Evolutionary conservation across 2,797 vertebrate genomes (phyloP).

Genomic region (Loris lydekkerianus): DNA sequence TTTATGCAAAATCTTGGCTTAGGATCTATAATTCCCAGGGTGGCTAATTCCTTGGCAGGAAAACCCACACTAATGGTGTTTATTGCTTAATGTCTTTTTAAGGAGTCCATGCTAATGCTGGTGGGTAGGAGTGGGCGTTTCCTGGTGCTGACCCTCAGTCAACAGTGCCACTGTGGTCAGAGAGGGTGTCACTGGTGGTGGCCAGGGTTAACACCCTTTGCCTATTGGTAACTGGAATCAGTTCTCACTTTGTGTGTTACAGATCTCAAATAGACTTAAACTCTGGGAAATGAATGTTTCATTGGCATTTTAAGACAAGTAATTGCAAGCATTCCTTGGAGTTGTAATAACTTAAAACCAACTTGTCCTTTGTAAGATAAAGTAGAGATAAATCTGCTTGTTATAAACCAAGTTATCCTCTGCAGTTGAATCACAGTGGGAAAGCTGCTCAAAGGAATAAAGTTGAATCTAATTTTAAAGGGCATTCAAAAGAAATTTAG

Average conservation of each 20-base stretch:
- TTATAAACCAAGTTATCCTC: slow-evolving; percentile 53
- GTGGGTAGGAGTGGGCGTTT: not conserved
- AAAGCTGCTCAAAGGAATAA: slow-evolving; percentile 66
- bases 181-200: not conserved
- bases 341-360: slow-evolving; percentile 68
- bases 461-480: slow-evolving; percentile 76
- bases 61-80: not conserved
- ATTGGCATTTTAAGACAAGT: slow-evolving; percentile 70
- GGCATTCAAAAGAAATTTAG: slow-evolving; percentile 64
- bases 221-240: slow-evolving; percentile 18
- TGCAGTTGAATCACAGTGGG: slow-evolving; percentile 45
- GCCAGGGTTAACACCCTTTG: not conserved
- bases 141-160: not conserved
- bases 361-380: slow-evolving; percentile 69
- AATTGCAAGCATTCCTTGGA: slow-evolving; percentile 75
- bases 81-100: slow-evolving; percentile 59
- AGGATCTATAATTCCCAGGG: not conserved
- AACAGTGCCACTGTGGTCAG: not conserved
- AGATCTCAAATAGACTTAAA: slow-evolving; percentile 76
- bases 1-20: slow-evolving; percentile 32
- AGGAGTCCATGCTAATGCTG: not conserved
- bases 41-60: slow-evolving; percentile 58
- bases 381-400: slow-evolving; percentile 73
- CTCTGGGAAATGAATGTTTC: slow-evolving; percentile 75
- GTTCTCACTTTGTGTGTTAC: slow-evolving; percentile 50